A percentile compares a stretch with the other conserved stretches of the same genome.
Conservation (phyloP, 2,888 invertebrate genomes). For the Chirona hameri region DNA sequence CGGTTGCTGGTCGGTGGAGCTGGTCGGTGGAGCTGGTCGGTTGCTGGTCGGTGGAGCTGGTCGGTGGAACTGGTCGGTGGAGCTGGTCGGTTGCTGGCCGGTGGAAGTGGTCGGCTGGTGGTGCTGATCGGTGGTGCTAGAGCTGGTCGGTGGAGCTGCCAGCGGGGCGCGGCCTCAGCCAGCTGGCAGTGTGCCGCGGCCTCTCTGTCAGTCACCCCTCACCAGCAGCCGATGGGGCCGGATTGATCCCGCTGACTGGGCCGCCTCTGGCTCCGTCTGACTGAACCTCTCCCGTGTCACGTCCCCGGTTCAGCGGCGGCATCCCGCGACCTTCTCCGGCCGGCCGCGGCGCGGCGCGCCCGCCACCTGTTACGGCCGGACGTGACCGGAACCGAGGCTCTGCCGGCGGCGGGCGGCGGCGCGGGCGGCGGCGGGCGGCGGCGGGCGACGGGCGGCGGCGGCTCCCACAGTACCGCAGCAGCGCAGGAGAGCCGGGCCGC, state of each 20-base stretch:
- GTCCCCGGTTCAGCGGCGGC: not conserved
- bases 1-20: no score
- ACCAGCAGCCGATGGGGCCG: not conserved
- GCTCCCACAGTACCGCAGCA: not conserved
- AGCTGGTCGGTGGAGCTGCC: no score
- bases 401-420: not conserved
- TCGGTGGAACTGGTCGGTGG: no score
- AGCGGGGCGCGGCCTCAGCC: no score
- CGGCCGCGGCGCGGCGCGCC: not conserved
- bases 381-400: conserved; percentile 26
- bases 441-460: not conserved
- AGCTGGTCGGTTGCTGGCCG: no score
- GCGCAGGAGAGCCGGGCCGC: not conserved
- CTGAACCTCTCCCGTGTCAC: not conserved
- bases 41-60: no score
- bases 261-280: not conserved
- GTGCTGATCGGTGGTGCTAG: no score
- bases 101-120: no score
- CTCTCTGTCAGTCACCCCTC: not conserved
- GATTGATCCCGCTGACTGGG: not conserved
- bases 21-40: no score
- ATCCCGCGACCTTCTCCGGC: not conserved
- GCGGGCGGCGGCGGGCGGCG: not conserved
- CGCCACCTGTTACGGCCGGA: conserved; percentile 26
- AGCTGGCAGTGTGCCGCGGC: not conserved